Conservation (phyloP, 2,888 invertebrate genomes). For the Mechanitis mazaeus region DNA sequence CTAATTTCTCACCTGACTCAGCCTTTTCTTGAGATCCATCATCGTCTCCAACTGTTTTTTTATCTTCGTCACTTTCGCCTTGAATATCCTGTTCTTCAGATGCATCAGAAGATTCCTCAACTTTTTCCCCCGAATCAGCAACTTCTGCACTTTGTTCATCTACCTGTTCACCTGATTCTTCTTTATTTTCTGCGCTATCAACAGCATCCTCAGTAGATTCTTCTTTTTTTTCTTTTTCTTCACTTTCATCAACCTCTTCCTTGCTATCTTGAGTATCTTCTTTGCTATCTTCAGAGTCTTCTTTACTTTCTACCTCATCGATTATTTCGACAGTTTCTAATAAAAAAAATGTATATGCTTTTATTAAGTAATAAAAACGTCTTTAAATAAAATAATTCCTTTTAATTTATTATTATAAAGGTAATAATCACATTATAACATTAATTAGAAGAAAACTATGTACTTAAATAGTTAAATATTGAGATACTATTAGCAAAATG, state of each 20-base stretch:
- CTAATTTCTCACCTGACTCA: slow-evolving; percentile 51
- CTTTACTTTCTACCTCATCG: slow-evolving; percentile 52
- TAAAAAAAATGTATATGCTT: slow-evolving; percentile 29
- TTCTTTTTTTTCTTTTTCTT: slow-evolving; percentile 41
- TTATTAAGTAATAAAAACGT: too few relatives aligned
- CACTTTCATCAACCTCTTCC: slow-evolving; percentile 37
- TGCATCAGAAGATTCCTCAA: slow-evolving; percentile 42
- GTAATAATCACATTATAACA: too few relatives aligned
- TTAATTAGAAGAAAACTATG: too few relatives aligned
- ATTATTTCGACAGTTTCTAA: slow-evolving; percentile 60
- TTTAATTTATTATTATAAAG: neutral
- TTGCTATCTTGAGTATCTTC: slow-evolving; percentile 36
- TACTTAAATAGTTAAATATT: too few relatives aligned
- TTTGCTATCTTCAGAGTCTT: slow-evolving; percentile 42
- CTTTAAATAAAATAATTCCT: neutral
- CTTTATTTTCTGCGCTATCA: slow-evolving; percentile 36
- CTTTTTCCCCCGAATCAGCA: slow-evolving; percentile 38
- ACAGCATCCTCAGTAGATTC: slow-evolving; percentile 42
- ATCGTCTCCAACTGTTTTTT: slow-evolving; percentile 53
- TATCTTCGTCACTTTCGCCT: slow-evolving; percentile 34
- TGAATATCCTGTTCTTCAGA: slow-evolving; percentile 38
- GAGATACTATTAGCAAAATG: too few relatives aligned
- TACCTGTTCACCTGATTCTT: slow-evolving; percentile 33
- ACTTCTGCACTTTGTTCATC: slow-evolving; percentile 32
- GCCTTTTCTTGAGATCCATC: slow-evolving; percentile 67